Percentiles rank a stretch among this genome's conserved stretches.
Conservation (phyloP, 2,888 invertebrate genomes). For the Mycalesis mineus region DNA sequence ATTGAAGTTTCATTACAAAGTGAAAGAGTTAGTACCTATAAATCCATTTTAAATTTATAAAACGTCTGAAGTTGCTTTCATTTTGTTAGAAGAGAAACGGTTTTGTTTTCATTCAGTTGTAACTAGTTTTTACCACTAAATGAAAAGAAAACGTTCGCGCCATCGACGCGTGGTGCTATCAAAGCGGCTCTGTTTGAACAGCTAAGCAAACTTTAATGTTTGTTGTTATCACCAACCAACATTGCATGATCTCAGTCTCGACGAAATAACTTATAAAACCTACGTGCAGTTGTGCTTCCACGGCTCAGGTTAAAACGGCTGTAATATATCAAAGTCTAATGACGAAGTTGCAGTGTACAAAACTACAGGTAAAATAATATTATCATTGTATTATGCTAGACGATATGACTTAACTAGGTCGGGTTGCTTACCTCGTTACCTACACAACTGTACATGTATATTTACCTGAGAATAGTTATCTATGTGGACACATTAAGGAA, state of each 20-base stretch:
- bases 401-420: constrained; percentile 49
- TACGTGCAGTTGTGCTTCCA: not conserved
- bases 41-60: too few relatives aligned
- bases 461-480: too few relatives aligned
- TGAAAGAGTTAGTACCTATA: too few relatives aligned
- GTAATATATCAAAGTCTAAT: constrained; percentile 53
- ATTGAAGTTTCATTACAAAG: too few relatives aligned
- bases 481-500: too few relatives aligned
- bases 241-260: constrained; percentile 29
- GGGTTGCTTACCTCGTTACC: constrained; percentile 50
- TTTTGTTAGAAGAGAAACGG: too few relatives aligned
- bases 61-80: too few relatives aligned
- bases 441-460: constrained; percentile 39
- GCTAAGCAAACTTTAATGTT: constrained; percentile 66
- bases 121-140: not conserved
- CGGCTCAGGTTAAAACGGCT: constrained; percentile 46
- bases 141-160: constrained; percentile 65
- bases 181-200: constrained; percentile 67
- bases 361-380: constrained; percentile 8
- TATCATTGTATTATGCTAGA: constrained; percentile 37
- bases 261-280: not conserved
- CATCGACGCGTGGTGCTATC: constrained; percentile 63
- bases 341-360: constrained; percentile 53
- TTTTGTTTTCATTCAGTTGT: too few relatives aligned
- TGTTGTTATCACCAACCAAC: constrained; percentile 59